A percentile compares a stretch with the other conserved stretches of the same genome.
These are phyloP conservation scores for Scortum barcoo DNA, from an alignment of 2,113 vertebrate species.

Conservation along the genomic window DNA sequence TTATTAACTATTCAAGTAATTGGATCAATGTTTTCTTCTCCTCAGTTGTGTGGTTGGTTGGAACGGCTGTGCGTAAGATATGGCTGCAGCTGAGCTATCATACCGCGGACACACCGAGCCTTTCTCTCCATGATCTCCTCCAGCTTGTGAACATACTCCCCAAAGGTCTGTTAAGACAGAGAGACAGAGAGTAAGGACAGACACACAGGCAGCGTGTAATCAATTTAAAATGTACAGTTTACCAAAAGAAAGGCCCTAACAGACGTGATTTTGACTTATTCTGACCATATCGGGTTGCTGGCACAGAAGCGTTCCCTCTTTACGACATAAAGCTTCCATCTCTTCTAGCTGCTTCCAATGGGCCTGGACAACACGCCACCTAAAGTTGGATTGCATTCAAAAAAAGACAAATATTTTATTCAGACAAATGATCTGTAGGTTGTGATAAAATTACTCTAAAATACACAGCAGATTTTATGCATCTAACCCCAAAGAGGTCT, in stretches of 20 bases:
- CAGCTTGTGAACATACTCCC: conserved; percentile 85
- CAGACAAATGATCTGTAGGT: neutral
- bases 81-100: conserved; percentile 85
- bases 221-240: neutral
- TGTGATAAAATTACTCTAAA: neutral
- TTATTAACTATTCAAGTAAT: conserved; percentile 21
- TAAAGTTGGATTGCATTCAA: conserved; percentile 57
- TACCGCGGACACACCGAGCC: conserved; percentile 83
- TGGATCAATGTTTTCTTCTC: conserved; percentile 11
- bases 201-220: neutral
- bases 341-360: conserved; percentile 88
- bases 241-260: neutral
- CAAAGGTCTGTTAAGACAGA: conserved; percentile 85
- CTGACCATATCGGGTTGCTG: conserved; percentile 86
- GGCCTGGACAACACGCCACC: conserved; percentile 85
- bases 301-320: conserved; percentile 86
- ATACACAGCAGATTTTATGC: neutral
- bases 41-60: conserved; percentile 10
- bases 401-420: conserved; percentile 1
- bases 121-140: conserved; percentile 89
- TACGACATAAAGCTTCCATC: conserved; percentile 85
- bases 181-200: conserved; percentile 3
- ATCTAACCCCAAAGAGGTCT: neutral
- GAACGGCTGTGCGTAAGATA: conserved; percentile 60
- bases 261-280: conserved; percentile 22